These are phyloP conservation scores for Adoxophyes honmai DNA, from an alignment of 1,140 invertebrate genomes.

Conservation along the genomic window DNA sequence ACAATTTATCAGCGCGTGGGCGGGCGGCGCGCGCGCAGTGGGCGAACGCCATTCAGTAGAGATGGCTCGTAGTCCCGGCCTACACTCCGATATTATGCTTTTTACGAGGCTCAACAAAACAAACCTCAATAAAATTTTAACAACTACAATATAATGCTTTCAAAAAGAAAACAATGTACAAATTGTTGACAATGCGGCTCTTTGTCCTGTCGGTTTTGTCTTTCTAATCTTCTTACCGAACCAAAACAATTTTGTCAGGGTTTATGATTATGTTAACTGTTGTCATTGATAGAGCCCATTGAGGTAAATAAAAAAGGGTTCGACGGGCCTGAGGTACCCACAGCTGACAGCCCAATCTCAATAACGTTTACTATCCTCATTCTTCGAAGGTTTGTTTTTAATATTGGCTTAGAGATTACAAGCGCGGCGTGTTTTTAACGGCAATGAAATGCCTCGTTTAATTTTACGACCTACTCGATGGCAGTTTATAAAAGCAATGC, in stretches of 20 bases:
- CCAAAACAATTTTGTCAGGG: too few species aligned
- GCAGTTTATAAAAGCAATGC: conserved; percentile 1
- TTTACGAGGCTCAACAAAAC: conserved; percentile 55
- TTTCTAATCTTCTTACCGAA: too few species aligned
- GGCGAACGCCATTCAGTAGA: conserved; percentile 63
- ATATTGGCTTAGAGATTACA: too few species aligned
- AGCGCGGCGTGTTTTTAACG: too few species aligned
- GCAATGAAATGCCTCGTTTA: neutral
- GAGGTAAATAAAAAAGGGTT: too few species aligned
- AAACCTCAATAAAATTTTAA: conserved; percentile 47
- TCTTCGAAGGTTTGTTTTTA: too few species aligned
- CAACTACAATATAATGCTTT: conserved; percentile 32
- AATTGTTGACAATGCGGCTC: conserved; percentile 23
- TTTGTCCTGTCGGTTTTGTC: neutral
- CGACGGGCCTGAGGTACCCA: too few species aligned
- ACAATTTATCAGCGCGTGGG: conserved; percentile 63
- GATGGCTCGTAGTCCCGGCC: conserved; percentile 42
- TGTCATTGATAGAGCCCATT: too few species aligned
- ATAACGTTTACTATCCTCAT: too few species aligned
- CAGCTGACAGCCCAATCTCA: too few species aligned
- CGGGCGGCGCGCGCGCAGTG: conserved; percentile 47
- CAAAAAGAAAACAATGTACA: conserved; percentile 31
- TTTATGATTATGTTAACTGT: too few species aligned
- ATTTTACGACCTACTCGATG: neutral
- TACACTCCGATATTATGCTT: conserved; percentile 38